Evolutionary conservation across 1,140 invertebrate genomes (phyloP).

Genomic region (Melanaphis sacchari): DNA sequence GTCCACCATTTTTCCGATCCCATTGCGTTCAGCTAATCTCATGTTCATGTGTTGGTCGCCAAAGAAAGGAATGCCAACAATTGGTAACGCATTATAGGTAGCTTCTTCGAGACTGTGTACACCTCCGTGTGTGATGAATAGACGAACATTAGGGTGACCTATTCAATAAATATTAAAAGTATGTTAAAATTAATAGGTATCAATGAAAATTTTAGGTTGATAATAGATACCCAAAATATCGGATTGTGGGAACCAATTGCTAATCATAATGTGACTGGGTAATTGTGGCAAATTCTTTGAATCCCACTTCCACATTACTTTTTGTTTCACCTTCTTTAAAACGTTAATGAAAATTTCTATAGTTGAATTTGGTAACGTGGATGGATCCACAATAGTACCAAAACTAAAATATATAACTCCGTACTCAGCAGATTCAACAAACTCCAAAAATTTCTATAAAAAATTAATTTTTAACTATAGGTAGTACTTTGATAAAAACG

Average conservation of each 20-base stretch:
- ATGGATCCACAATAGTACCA: conserved; percentile 59
- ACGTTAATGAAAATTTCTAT: conserved; percentile 53
- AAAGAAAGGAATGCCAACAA: conserved; percentile 70
- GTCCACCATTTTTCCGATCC: conserved; percentile 62
- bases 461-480: neutral
- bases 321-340: conserved; percentile 34
- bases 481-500: neutral
- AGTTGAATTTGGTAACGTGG: neutral
- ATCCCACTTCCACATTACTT: conserved; percentile 57
- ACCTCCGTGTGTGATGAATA: conserved; percentile 71
- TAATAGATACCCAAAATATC: conserved; percentile 51
- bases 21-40: conserved; percentile 63
- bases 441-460: conserved; percentile 55
- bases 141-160: conserved; percentile 63
- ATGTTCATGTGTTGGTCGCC: conserved; percentile 70
- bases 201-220: neutral
- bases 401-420: conserved; percentile 62
- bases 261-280: conserved; percentile 36
- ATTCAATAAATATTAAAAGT: conserved; percentile 43
- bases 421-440: conserved; percentile 60
- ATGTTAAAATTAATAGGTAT: neutral
- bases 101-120: conserved; percentile 66
- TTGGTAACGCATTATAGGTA: conserved; percentile 65
- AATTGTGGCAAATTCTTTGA: neutral
- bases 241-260: conserved; percentile 51